A percentile compares a stretch with the other conserved stretches of the same genome.
phyloP scores from a whole-genome alignment of 2,113 vertebrate genomes.

The Cepphus grylle region DNA sequence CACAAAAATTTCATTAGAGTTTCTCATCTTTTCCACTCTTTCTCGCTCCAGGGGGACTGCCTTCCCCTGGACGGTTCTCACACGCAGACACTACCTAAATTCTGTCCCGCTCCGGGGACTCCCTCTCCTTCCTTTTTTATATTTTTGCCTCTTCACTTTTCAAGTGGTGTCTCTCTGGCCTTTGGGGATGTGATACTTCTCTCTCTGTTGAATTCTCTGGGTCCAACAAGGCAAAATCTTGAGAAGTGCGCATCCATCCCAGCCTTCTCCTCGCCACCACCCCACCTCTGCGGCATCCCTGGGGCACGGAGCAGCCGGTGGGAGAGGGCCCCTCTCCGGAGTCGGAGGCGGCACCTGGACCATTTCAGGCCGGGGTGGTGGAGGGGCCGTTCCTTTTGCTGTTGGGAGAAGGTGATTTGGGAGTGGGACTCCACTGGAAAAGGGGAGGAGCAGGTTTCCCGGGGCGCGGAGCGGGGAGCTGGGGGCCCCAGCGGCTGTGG shows the following conservation, averaged over 20 bases:
- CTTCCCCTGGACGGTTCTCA: constrained; percentile 47
- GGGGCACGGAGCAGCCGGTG: background rate
- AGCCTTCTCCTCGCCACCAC: background rate
- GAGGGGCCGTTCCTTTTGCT: background rate
- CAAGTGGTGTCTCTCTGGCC: background rate
- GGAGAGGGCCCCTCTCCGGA: background rate
- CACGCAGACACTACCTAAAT: constrained; percentile 54
- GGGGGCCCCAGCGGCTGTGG: constrained; percentile 11
- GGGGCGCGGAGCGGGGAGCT: background rate
- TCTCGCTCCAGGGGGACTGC: constrained; percentile 3
- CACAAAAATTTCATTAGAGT: constrained; percentile 99
- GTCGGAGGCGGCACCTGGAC: background rate
- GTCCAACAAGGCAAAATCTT: background rate
- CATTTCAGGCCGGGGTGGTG: background rate
- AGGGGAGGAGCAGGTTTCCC: background rate
- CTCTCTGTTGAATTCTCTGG: constrained; percentile 16
- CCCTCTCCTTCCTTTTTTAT: constrained; percentile 34
- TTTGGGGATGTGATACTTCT: background rate
- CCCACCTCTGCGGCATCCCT: background rate
- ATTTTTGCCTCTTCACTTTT: background rate
- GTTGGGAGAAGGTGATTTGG: background rate
- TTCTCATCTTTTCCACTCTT: constrained; percentile 93
- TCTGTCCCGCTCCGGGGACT: constrained; percentile 16
- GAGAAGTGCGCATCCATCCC: constrained; percentile 16
- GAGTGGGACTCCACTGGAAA: background rate